Base-by-base conservation (phyloP, 2,888 invertebrate genomes). In the Ephialtes manifestator region DNA sequence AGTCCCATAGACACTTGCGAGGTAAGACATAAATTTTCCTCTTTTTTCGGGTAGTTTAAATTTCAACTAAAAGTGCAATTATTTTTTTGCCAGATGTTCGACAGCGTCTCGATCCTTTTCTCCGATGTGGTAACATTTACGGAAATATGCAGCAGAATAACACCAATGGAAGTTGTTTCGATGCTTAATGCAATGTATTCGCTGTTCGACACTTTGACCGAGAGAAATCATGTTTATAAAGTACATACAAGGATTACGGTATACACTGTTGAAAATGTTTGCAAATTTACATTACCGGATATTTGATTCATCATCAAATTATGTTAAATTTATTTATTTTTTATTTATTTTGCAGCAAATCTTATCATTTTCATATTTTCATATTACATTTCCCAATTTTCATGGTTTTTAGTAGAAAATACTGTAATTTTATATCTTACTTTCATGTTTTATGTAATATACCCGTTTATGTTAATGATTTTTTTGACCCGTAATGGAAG, bases 111-210 rank as follows among this genome's bases (percentile, higher is more conserved):
- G 0, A 98, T 99, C 87, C 95, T 99, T 83, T 99, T 99, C 95
- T 99, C 99, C 31, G 99, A 99, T 94, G 98, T 99, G 72, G 99
- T 99, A 10, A 99, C 98, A 11, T 99, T 99, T 94, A 99, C 99
- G 1, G 98, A 98, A 94, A 99, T 99, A 92, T 99, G 99, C 94
- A 98, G 98, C 90, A 96, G 98, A 87, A 98, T 99, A 90, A 97
- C 98, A 0, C 99, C 99, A 0, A 98, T 99, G 98, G 98, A 99
- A 93, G 99, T 99, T 5, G 99, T 99, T 0, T 98, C 98, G 35
- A 98, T 99, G 97, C 95, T 99, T 63, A 99, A 99, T 94, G 97
- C 97, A 35, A 99, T 99, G 98, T 98, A 98, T 94, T 99, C 98
- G n/a, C 97, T 98, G 90, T 99, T 99, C 92, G 99, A 99, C 92